A percentile compares a stretch with the other conserved stretches of the same genome.
These are phyloP conservation scores for Hirudo medicinalis DNA, from an alignment of 1,140 invertebrate species.

Conservation along the genomic window DNA sequence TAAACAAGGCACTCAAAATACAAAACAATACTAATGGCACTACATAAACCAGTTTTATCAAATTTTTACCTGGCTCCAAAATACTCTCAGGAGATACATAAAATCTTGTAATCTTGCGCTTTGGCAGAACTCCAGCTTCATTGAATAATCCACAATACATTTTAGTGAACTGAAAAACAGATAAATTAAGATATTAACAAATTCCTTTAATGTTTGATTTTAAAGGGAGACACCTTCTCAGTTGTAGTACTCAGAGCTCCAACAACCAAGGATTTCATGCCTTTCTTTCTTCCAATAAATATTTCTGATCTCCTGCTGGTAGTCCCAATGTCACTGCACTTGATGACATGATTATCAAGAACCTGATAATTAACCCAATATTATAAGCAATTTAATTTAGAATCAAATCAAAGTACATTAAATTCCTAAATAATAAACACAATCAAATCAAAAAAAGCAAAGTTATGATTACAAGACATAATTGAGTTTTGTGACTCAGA, in stretches of 20 bases:
- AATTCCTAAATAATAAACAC: no score
- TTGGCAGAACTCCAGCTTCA: conserved; percentile 74
- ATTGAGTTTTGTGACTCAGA: no score
- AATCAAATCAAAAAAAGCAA: neutral
- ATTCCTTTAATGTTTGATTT: neutral
- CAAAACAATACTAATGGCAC: no score
- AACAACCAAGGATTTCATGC: conserved; percentile 59
- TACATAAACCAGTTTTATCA: no score
- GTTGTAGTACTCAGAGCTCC: conserved; percentile 60
- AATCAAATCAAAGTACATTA: no score
- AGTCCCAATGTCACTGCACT: conserved; percentile 40
- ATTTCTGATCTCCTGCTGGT: conserved; percentile 26
- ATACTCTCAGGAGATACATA: conserved; percentile 68
- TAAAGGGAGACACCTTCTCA: neutral
- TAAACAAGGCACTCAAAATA: no score
- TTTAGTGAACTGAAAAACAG: conserved; percentile 55
- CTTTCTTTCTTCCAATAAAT: neutral
- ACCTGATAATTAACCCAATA: conserved; percentile 48
- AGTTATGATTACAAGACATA: neutral
- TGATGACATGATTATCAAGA: conserved; percentile 86
- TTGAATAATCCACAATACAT: conserved; percentile 76
- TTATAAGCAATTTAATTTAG: no score
- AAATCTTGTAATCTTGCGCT: conserved; percentile 68
- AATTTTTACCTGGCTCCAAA: conserved; percentile 54
- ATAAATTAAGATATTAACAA: neutral